Conservation (phyloP, 2,113 vertebrate genomes). For the western clawed frog (Xenopus tropicalis) region UCB_Xtro_10.0 CM004450.2:71427001-71427500, state of each 20-base stretch:
- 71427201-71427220: no score
- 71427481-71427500: conserved; percentile 85
- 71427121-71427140: background rate
- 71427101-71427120: conserved; percentile 82
- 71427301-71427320: conserved; percentile 45
- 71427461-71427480: conserved; percentile 86
- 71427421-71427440: conserved; percentile 97
- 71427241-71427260: no score
- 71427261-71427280: no score
- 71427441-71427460: conserved; percentile 90
- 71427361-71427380: conserved; percentile 93
- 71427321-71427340: conserved; percentile 92
- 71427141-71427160: no score
- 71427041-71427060: conserved; percentile 87
- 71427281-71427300: no score
- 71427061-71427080: conserved; percentile 81
- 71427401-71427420: conserved; percentile 99
- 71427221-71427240: no score
- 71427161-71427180: no score
- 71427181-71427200: no score
- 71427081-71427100: conserved; percentile 96
- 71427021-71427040: conserved; percentile 91
- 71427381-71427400: conserved; percentile 87
- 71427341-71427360: conserved; percentile 83
- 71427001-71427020: conserved; percentile 96